Evolutionary conservation across 2,888 invertebrate genomes (phyloP).

Genomic region (Odontocolon sp.): DNA sequence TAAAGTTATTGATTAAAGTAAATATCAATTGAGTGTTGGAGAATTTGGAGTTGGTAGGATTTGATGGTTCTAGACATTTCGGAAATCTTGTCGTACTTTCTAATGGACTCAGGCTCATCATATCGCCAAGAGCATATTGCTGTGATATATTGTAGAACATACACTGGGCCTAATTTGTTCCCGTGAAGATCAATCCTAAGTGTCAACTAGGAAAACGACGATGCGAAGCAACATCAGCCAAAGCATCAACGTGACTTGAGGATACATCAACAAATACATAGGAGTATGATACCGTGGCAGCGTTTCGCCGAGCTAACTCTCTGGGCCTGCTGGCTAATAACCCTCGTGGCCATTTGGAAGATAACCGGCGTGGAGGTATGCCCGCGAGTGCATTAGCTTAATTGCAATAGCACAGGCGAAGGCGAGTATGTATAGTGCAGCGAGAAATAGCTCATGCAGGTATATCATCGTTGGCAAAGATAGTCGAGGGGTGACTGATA

Average conservation of each 20-base stretch:
- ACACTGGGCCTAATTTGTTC: conserved; percentile 33
- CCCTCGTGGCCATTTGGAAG: conserved; percentile 53
- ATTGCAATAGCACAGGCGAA: conserved; percentile 54
- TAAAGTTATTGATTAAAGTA: neutral
- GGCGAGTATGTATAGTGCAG: conserved; percentile 5
- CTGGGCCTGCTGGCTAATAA: conserved; percentile 42
- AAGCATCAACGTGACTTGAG: conserved; percentile 41
- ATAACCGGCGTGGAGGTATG: conserved; percentile 47
- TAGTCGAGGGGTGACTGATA: conserved; percentile 20
- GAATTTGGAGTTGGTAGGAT: too few species aligned
- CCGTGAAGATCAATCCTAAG: conserved; percentile 45
- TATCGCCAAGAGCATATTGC: too few species aligned
- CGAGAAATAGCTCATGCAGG: conserved; percentile 21
- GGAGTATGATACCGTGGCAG: conserved; percentile 39
- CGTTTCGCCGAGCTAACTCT: conserved; percentile 43
- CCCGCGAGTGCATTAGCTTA: conserved; percentile 59
- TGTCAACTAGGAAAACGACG: conserved; percentile 26
- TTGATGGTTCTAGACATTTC: too few species aligned
- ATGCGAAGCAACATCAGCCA: conserved; percentile 2
- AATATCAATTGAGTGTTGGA: too few species aligned
- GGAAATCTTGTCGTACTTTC: conserved; percentile 4
- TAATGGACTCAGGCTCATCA: conserved; percentile 23
- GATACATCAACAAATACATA: conserved; percentile 45
- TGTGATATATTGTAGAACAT: neutral
- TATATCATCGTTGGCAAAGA: conserved; percentile 35